Conservation (phyloP, 2,888 invertebrate genomes). For the Venustoraphidia nigricollis region DNA sequence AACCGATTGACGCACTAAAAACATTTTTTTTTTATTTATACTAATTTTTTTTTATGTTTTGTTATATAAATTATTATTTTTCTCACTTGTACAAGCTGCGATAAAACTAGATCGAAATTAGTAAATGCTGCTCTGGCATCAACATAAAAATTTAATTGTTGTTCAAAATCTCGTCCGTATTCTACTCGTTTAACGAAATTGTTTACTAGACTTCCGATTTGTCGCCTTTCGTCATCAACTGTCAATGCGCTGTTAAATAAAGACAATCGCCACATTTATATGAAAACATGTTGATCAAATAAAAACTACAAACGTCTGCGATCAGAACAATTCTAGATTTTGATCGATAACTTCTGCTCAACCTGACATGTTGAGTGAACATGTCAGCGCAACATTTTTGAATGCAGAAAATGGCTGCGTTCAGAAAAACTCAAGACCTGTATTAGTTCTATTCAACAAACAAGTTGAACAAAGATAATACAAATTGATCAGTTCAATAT, state of each 20-base stretch:
- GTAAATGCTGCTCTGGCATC: constrained; percentile 82
- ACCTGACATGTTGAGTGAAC: too few species aligned
- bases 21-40: background rate
- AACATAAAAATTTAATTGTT: constrained; percentile 84
- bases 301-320: too few species aligned
- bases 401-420: too few species aligned
- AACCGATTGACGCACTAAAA: constrained; percentile 66
- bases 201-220: constrained; percentile 70
- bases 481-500: too few species aligned
- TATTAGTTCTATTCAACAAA: too few species aligned
- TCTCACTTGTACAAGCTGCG: constrained; percentile 69
- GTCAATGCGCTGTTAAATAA: constrained; percentile 56
- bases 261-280: constrained; percentile 5
- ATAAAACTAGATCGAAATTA: constrained; percentile 76
- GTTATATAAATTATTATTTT: background rate
- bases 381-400: too few species aligned
- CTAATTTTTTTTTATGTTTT: background rate
- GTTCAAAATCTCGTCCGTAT: constrained; percentile 77
- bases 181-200: constrained; percentile 65
- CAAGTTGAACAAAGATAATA: too few species aligned
- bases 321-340: too few species aligned
- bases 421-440: too few species aligned
- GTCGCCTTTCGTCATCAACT: constrained; percentile 81
- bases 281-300: background rate
- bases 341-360: too few species aligned